phyloP scores from a whole-genome alignment of 2,888 invertebrate species.

The Pseudoips prasinana region DNA sequence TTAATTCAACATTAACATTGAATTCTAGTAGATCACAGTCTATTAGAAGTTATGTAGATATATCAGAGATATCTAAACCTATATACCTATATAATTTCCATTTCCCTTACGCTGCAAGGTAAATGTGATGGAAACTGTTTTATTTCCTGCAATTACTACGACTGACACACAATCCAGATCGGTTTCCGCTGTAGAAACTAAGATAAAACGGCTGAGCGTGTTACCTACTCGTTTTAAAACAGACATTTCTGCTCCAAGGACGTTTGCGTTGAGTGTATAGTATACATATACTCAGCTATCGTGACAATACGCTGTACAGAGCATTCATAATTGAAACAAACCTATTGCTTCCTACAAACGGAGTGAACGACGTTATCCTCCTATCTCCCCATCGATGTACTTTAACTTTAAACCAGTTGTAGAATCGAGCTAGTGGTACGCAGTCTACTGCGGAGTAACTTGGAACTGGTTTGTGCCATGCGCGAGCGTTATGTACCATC shows the following conservation, averaged over 20 bases:
- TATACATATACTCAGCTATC: constrained; percentile 31
- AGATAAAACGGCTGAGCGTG: constrained; percentile 34
- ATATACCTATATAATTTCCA: no score
- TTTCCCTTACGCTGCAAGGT: constrained; percentile 31
- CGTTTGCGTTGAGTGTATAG: constrained; percentile 34
- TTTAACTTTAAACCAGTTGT: constrained; percentile 33
- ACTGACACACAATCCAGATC: constrained; percentile 49
- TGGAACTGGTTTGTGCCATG: constrained; percentile 53
- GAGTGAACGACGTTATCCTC: constrained; percentile 21
- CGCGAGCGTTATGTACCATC: constrained; percentile 44
- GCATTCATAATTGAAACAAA: constrained; percentile 37
- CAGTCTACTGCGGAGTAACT: no score
- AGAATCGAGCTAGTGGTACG: constrained; percentile 35
- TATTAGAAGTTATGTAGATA: no score
- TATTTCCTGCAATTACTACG: constrained; percentile 48
- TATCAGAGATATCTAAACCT: no score
- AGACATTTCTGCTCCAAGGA: constrained; percentile 44
- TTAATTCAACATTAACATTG: no score
- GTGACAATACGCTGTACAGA: constrained; percentile 33
- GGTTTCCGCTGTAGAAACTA: constrained; percentile 48
- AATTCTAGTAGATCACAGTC: no score
- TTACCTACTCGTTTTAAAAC: constrained; percentile 46
- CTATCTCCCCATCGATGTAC: constrained; percentile 9
- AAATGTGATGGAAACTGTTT: constrained; percentile 38
- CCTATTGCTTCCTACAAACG: constrained; percentile 35